Base-by-base conservation (phyloP, 30 jellyfish, hydroid and myxozoan genomes). In the Aurelia aurita region DNA sequence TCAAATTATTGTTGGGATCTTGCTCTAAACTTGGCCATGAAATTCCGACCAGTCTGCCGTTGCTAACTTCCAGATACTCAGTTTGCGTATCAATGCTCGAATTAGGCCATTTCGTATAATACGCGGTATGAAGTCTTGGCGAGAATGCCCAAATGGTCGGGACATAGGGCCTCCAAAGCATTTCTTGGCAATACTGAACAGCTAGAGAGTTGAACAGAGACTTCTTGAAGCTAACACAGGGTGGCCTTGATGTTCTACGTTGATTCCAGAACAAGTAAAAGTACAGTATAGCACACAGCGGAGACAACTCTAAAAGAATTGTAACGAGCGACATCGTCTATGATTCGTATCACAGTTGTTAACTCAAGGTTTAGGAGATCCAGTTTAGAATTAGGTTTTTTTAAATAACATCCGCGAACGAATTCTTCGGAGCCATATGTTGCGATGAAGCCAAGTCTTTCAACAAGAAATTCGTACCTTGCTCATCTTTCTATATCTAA, bases 91-190 rank as follows among this genome's bases (percentile, higher is more conserved):
- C 81, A 21, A 21, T 12, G 29, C 72, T 29, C 65, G n/a, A 1
- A 34, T 16, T 53, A 29, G 80, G 72, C 62, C 61, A 58, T 14
- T 26, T 23, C 18, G 86, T 26, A 34, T 47, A 70, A 46, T 69
- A 83, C 65, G 26, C 74, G 25, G 77, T 71, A 26, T 83, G 93
- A 28, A 83, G 34, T 51, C 28, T 61, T 39, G 93, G 93, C 2
- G 85, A 60, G 51, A 83, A 83, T 34, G 93, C 93, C 93, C 93
- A 83, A 32, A 71, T 29, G 18, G 93, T 69, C 23, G 93, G 93
- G 21, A 59, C 77, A 45, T 83, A 83, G 5, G 87, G 86, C 81
- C 46, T 74, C 13, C 74, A 27, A 0, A 83, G 85, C 35, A 69
- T 13, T 19, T 71, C 87, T 49, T 58, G 57, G 63, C 93, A 83